Conservation (phyloP, 2,113 vertebrate genomes). For the Oncorhynchus tshawytscha region DNA sequence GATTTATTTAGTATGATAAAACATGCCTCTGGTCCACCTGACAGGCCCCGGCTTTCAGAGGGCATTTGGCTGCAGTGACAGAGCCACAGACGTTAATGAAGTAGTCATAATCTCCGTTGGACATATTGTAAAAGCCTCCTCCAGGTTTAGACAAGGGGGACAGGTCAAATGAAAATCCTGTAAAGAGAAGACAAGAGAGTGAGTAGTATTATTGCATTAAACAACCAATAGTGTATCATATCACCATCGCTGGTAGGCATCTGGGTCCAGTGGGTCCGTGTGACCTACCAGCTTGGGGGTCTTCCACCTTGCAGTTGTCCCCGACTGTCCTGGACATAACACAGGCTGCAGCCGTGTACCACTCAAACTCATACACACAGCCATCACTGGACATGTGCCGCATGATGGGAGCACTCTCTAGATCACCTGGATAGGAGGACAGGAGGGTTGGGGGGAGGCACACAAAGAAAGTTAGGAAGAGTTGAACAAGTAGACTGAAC, state of each 20-base stretch:
- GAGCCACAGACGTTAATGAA: slow-evolving; percentile 84
- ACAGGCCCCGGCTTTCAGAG: slow-evolving; percentile 79
- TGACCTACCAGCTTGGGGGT: slow-evolving; percentile 81
- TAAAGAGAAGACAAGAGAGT: background rate
- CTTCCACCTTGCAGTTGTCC: slow-evolving; percentile 85
- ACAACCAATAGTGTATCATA: no score
- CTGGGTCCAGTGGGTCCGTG: no score
- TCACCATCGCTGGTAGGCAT: no score
- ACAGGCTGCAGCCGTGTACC: slow-evolving; percentile 89
- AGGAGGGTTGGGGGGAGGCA: no score
- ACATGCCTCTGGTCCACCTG: slow-evolving; percentile 74
- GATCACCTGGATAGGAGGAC: slow-evolving; percentile 74
- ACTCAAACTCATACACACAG: slow-evolving; percentile 86
- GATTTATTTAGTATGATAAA: no score
- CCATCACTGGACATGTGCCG: slow-evolving; percentile 53
- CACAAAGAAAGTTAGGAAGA: background rate
- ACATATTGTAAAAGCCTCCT: slow-evolving; percentile 68
- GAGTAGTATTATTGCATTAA: background rate
- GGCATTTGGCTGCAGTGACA: slow-evolving; percentile 66
- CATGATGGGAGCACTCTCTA: slow-evolving; percentile 85
- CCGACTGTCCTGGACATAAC: slow-evolving; percentile 84
- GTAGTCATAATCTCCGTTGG: slow-evolving; percentile 74
- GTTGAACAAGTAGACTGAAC: background rate
- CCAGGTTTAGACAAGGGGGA: slow-evolving; percentile 78
- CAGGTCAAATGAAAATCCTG: slow-evolving; percentile 88